A percentile compares a stretch with the other conserved stretches of the same genome.
Conservation (phyloP, 2,113 vertebrate genomes). For the Elaphurus davidianus region DNA sequence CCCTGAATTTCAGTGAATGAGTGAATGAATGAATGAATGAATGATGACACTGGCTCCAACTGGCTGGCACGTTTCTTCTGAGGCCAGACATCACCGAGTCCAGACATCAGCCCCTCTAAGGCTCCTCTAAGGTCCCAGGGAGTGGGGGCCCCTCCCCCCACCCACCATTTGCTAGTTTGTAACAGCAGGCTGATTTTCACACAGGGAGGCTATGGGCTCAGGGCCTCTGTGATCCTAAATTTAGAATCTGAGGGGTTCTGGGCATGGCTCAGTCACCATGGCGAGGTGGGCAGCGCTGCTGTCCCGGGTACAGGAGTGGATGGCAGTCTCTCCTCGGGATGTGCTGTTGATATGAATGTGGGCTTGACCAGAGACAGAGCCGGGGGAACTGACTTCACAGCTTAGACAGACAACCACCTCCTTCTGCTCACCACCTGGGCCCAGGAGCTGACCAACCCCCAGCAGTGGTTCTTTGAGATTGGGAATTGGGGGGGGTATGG, state of each 20-base stretch:
- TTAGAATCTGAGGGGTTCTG: conserved; percentile 13
- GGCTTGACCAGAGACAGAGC: conserved; percentile 85
- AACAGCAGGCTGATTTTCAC: not conserved
- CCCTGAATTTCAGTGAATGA: not conserved
- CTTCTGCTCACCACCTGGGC: not conserved
- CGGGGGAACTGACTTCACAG: conserved; percentile 85
- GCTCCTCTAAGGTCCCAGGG: not conserved
- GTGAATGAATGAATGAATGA: accelerated
- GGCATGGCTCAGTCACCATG: conserved; percentile 8
- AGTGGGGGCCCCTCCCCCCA: accelerated
- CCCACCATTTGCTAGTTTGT: conserved; percentile 1
- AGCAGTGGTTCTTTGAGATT: conserved; percentile 61
- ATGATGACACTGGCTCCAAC: not conserved
- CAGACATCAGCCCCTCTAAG: not conserved
- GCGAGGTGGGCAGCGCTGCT: conserved; percentile 20
- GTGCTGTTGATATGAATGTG: conserved; percentile 88
- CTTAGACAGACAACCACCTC: not conserved
- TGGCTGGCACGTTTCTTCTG: not conserved
- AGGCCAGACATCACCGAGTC: not conserved
- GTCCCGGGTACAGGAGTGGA: conserved; percentile 82
- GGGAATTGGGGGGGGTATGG: not conserved
- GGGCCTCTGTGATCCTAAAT: conserved; percentile 4
- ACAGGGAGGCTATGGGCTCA: not conserved
- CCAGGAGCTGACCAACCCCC: not conserved
- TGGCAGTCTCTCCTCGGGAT: conserved; percentile 88